These are phyloP conservation scores for Neolamprologus ventralis DNA, from an alignment of 2,113 vertebrate species.

Conservation along the genomic window DNA sequence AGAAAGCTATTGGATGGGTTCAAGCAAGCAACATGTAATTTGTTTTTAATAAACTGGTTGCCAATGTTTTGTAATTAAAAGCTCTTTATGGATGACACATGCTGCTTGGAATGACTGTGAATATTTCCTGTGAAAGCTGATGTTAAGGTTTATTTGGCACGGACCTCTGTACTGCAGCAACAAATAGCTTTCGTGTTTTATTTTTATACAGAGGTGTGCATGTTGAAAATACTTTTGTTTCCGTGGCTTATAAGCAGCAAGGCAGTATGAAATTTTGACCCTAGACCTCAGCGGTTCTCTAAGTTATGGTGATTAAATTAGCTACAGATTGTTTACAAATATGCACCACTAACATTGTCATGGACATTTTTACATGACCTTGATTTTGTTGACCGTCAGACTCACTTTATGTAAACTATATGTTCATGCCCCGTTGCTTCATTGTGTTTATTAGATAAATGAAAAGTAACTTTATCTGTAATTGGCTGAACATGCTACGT, in stretches of 20 bases:
- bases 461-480: neutral
- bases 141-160: neutral
- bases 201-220: neutral
- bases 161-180: neutral
- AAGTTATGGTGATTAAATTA: rapidly evolving
- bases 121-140: neutral
- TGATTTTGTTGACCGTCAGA: neutral
- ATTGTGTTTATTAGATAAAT: neutral
- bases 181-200: neutral
- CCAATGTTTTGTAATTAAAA: neutral
- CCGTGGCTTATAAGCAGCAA: rapidly evolving
- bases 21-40: neutral
- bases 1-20: neutral
- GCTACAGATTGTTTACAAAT: neutral
- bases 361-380: neutral
- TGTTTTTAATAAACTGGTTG: neutral
- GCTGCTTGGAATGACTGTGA: neutral
- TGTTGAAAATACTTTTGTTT: neutral
- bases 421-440: neutral
- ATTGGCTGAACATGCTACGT: neutral
- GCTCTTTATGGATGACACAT: neutral
- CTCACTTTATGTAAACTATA: neutral
- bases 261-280: neutral
- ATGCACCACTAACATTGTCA: neutral
- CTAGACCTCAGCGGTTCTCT: rapidly evolving